Conservation (phyloP, 2,797 vertebrate genomes). For the Miichthys miiuy region DNA sequence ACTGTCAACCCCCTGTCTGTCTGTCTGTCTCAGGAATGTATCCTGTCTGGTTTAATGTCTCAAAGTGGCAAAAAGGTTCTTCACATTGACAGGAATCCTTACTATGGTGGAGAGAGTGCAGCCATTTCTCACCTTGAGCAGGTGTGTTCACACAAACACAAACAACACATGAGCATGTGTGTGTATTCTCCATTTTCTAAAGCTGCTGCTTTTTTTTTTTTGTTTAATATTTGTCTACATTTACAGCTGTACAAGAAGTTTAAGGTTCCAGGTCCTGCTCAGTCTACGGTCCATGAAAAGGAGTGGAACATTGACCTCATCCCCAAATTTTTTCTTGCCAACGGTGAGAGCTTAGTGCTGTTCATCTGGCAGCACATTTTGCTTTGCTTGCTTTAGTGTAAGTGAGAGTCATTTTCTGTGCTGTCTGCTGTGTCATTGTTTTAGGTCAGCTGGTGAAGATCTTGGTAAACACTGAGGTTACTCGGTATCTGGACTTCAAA, state of each 20-base stretch:
- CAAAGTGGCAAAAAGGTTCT: slow-evolving; percentile 84
- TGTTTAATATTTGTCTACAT: not conserved
- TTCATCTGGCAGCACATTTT: not conserved
- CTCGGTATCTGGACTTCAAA: slow-evolving; percentile 87
- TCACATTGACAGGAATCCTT: slow-evolving; percentile 83
- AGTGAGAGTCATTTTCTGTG: not conserved
- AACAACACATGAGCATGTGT: not conserved
- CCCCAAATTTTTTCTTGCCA: slow-evolving; percentile 85
- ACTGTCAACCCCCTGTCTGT: slow-evolving; percentile 14
- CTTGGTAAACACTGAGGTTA: slow-evolving; percentile 85
- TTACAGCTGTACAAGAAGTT: slow-evolving; percentile 84
- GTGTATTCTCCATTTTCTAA: not conserved
- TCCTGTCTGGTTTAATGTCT: slow-evolving; percentile 84
- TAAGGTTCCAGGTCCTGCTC: slow-evolving; percentile 66
- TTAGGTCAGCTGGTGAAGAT: slow-evolving; percentile 85
- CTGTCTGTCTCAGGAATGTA: slow-evolving; percentile 80
- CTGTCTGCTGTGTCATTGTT: slow-evolving; percentile 29
- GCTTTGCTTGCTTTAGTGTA: not conserved
- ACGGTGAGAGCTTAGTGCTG: slow-evolving; percentile 66
- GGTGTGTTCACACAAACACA: slow-evolving; percentile 63
- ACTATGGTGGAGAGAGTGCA: slow-evolving; percentile 82
- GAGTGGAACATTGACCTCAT: slow-evolving; percentile 87
- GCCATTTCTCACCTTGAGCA: slow-evolving; percentile 84
- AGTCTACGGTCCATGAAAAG: slow-evolving; percentile 75
- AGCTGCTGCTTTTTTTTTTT: not conserved